These are phyloP conservation scores for Acanthosepion pharaonis DNA, from an alignment of 2,888 invertebrate species.

Conservation along the genomic window DNA sequence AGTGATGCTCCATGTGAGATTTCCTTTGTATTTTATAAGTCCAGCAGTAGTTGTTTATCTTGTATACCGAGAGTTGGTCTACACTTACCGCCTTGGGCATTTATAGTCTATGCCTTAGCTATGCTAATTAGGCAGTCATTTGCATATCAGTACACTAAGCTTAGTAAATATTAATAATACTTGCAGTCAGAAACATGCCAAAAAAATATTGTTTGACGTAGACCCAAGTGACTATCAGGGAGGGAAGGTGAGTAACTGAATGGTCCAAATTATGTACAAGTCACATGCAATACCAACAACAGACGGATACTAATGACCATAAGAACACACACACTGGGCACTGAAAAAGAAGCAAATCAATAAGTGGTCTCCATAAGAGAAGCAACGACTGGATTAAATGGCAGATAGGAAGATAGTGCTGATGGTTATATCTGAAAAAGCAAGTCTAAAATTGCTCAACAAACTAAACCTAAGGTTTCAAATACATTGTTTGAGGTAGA, in stretches of 20 bases:
- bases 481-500: neutral
- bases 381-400: neutral
- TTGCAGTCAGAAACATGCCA: no score
- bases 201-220: no score
- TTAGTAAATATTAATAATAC: no score
- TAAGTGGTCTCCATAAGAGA: constrained; percentile 24
- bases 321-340: constrained; percentile 43
- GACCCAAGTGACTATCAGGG: neutral
- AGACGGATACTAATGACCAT: constrained; percentile 2
- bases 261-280: constrained; percentile 35
- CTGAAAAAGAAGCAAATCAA: constrained; percentile 44
- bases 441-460: constrained; percentile 45
- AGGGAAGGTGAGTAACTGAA: neutral
- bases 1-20: no score
- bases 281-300: constrained; percentile 42
- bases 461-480: neutral
- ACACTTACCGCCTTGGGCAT: no score
- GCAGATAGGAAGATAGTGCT: constrained; percentile 36
- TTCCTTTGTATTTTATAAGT: no score
- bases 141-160: no score
- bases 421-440: constrained; percentile 42
- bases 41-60: no score
- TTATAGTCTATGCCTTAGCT: no score
- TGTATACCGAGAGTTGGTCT: no score
- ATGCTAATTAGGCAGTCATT: no score